These are phyloP conservation scores for Bradypus variegatus DNA, from an alignment of 2,797 vertebrate genomes.

Conservation along the genomic window DNA sequence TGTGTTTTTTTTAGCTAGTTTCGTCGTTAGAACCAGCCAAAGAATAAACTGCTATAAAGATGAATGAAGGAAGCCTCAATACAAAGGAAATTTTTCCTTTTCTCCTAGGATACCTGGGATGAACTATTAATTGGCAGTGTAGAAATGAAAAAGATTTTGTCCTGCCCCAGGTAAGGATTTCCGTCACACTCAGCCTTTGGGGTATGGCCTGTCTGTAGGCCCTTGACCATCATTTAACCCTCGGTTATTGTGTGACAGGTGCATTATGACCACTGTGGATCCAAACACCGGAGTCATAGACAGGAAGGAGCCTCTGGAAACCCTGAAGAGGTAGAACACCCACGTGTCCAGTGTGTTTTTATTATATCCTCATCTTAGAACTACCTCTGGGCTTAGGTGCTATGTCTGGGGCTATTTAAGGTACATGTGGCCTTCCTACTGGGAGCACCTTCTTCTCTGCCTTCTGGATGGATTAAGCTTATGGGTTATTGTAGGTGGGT, in stretches of 20 bases:
- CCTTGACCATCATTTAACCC: neutral
- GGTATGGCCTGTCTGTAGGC: accelerated
- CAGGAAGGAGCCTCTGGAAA: conserved; percentile 91
- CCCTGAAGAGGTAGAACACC: conserved; percentile 82
- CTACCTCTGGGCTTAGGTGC: no score
- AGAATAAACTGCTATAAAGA: neutral
- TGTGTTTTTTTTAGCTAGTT: neutral
- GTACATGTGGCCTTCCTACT: no score
- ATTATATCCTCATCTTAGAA: neutral
- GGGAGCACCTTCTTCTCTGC: neutral
- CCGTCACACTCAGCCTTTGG: accelerated
- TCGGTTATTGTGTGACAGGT: conserved; percentile 74
- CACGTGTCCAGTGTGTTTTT: accelerated
- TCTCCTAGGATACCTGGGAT: conserved; percentile 88
- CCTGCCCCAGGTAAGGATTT: conserved; percentile 84
- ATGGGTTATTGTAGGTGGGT: neutral
- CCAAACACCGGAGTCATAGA: conserved; percentile 87
- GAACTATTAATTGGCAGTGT: conserved; percentile 85
- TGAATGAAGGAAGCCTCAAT: accelerated
- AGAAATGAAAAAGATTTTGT: conserved; percentile 81
- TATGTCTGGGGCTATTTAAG: neutral
- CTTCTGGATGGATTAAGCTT: neutral
- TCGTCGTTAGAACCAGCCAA: neutral
- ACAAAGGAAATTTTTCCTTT: conserved; percentile 15
- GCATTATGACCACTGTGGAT: conserved; percentile 91